Base-by-base conservation (phyloP, 1,140 invertebrate genomes). In the Pissodes strobi region DNA sequence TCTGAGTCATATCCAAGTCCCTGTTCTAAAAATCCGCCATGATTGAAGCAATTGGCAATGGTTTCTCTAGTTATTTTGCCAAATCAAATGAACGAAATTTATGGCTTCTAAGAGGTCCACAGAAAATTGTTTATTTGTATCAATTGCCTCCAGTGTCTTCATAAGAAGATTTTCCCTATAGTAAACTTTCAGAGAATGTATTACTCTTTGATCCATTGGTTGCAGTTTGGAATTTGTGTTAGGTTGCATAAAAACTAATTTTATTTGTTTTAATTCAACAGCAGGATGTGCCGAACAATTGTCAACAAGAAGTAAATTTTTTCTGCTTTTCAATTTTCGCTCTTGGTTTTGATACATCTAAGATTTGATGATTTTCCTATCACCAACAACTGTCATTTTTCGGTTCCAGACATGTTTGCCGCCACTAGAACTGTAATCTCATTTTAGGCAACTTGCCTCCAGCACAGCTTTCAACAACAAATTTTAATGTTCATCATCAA, bases 361-460 rank as follows among this genome's bases (percentile, higher is more conserved):
- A 79, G 78, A 13, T 78, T 79, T 56, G 51, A 15, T 8, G 55
- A 73, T 68, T 81, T 81, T 51, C 79, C 79, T 27, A 68, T 59
- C 15, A 68, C 10, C 5, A 64, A 10, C n/a, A 76, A 70, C 21
- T 74, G 72, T 17, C 72, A 43, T 68, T 80, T 81, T 37, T 80
- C 71, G 9, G 52, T 39, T 19, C 52, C 52, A 8, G 52, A 1
- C 6, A 41, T 55, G 0, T 30, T 17, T 12, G n/a, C n/a, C n/a
- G 17, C 9, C 4, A 55, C 49, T 12, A 52, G 12, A 2, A 77
- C 71, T 9, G 78, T 81, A 1, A 80, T 59, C 78, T 64, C 34
- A 78, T 69, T 73, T 81, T 81, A 5, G 61, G 73, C 22, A 67
- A 6, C 69, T 80, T 81, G 19, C 78, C 74, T 30, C 73, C 74